Percentiles rank a stretch among this genome's conserved stretches.
Conservation (phyloP, 92 coral and sea anemone genomes). For the Heteractis magnifica region DNA sequence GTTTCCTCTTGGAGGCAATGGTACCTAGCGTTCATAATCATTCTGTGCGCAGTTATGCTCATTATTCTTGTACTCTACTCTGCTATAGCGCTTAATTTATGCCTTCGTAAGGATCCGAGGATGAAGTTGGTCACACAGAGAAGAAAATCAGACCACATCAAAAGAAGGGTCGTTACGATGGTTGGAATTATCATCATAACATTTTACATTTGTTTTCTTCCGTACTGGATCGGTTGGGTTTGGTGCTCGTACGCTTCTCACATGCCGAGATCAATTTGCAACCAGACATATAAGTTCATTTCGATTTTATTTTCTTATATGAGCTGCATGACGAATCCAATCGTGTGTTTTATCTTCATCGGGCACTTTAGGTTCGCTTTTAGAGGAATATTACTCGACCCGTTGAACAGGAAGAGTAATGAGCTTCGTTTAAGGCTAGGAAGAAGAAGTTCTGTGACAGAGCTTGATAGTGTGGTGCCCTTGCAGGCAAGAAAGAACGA, state of each 20-base stretch:
- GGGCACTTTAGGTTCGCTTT: constrained; percentile 59
- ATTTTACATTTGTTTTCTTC: constrained; percentile 59
- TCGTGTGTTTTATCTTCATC: constrained; percentile 54
- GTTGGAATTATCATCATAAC: constrained; percentile 39
- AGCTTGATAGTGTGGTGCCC: constrained; percentile 1
- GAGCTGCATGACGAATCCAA: constrained; percentile 59
- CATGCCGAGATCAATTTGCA: constrained; percentile 35
- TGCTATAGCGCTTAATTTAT: constrained; percentile 41
- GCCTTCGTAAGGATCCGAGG: constrained; percentile 36
- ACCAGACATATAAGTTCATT: constrained; percentile 45
- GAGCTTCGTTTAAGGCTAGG: neutral
- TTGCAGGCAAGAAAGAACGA: neutral
- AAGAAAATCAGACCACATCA: constrained; percentile 28
- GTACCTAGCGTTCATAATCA: constrained; percentile 50
- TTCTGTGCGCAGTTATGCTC: constrained; percentile 44
- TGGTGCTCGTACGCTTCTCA: constrained; percentile 50
- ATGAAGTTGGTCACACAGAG: constrained; percentile 31
- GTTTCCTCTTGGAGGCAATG: constrained; percentile 48
- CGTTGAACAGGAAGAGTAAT: constrained; percentile 8
- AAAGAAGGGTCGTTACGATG: constrained; percentile 56
- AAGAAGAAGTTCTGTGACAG: constrained; percentile 18
- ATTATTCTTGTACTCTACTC: constrained; percentile 45
- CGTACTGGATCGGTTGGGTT: constrained; percentile 73
- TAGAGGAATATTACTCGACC: constrained; percentile 26
- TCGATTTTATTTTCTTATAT: constrained; percentile 49